Evolutionary conservation across 1,140 invertebrate genomes (phyloP).

Genomic region (Drosophila ercepeae): DNA sequence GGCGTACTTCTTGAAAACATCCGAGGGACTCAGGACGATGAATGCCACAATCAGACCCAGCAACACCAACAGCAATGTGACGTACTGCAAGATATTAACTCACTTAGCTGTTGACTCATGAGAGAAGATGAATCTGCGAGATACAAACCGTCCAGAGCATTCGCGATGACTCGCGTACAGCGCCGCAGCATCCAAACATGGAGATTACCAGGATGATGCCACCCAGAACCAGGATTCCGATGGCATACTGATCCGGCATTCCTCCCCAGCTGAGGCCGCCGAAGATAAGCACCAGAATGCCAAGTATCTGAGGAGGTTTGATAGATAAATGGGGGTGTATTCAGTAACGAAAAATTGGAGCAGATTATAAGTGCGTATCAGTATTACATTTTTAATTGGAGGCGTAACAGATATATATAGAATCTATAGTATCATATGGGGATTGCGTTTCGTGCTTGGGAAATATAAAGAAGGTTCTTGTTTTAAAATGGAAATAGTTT

Average conservation of each 20-base stretch:
- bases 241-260: conserved; percentile 82
- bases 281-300: conserved; percentile 64
- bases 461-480: too few species aligned
- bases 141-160: conserved; percentile 90
- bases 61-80: conserved; percentile 55
- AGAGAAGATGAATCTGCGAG: not conserved
- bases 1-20: conserved; percentile 69
- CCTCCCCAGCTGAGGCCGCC: conserved; percentile 84
- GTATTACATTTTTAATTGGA: conserved; percentile 5
- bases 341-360: not conserved
- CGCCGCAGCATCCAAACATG: conserved; percentile 93
- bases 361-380: conserved; percentile 12
- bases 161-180: conserved; percentile 91
- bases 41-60: conserved; percentile 54
- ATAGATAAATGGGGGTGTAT: conserved; percentile 3
- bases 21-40: conserved; percentile 51
- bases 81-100: conserved; percentile 60
- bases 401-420: conserved; percentile 13
- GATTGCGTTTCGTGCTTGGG: too few species aligned
- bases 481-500: too few species aligned
- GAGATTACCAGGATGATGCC: conserved; percentile 89
- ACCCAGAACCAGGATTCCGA: conserved; percentile 89
- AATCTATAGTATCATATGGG: not conserved
- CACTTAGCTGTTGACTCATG: not conserved
- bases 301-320: conserved; percentile 59